A percentile compares a stretch with the other conserved stretches of the same genome.
Evolutionary conservation across 2,888 invertebrate species (phyloP).

Genomic region (Eupithecia subfuscata): DNA sequence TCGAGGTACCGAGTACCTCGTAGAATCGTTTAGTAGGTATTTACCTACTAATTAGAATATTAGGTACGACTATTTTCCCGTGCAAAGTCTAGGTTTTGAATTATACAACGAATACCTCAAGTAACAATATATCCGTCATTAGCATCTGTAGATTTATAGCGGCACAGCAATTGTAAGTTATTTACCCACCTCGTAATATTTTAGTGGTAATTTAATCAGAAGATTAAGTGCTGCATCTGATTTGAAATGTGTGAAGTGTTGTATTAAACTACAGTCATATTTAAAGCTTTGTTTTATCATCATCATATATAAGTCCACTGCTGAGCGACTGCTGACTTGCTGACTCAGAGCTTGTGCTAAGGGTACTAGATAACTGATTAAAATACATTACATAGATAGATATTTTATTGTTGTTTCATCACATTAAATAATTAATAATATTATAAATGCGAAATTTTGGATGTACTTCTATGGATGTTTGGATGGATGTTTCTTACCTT

Average conservation of each 20-base stretch:
- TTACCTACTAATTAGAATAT: slow-evolving; percentile 9
- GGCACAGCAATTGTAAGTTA: slow-evolving; percentile 35
- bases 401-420: no score
- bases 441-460: no score
- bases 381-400: no score
- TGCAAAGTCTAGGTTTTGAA: slow-evolving; percentile 25
- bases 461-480: no score
- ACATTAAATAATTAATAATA: no score
- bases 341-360: no score
- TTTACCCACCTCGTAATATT: slow-evolving; percentile 45
- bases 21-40: not conserved
- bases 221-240: slow-evolving; percentile 66
- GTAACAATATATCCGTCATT: slow-evolving; percentile 39
- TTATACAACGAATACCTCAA: slow-evolving; percentile 34
- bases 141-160: slow-evolving; percentile 43
- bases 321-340: no score
- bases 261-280: slow-evolving; percentile 29
- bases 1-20: not conserved
- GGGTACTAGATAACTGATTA: no score
- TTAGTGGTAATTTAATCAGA: slow-evolving; percentile 55
- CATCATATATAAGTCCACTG: not conserved
- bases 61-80: slow-evolving; percentile 8
- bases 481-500: no score
- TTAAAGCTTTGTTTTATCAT: not conserved
- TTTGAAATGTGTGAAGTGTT: slow-evolving; percentile 65